These are phyloP conservation scores for Melanogrammus aeglefinus DNA, from an alignment of 2,797 vertebrate species.

Conservation along the genomic window DNA sequence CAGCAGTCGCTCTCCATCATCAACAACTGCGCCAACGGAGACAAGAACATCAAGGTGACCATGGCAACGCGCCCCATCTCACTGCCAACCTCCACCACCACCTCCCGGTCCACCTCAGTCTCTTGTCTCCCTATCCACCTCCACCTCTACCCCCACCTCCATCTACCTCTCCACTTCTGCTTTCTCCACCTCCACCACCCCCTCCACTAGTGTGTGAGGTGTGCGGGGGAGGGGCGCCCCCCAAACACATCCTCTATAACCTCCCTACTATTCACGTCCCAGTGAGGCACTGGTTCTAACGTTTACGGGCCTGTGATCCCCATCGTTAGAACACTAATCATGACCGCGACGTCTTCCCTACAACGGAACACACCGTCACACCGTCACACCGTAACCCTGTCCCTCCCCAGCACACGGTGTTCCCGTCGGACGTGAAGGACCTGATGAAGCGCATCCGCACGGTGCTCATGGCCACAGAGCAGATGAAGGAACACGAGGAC, in stretches of 20 bases:
- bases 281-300: too few species aligned
- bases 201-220: too few species aligned
- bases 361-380: not conserved
- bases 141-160: not conserved
- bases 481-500: slow-evolving; percentile 98
- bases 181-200: too few species aligned
- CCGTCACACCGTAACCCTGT: too few species aligned
- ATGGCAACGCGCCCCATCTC: not conserved
- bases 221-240: too few species aligned
- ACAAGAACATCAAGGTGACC: slow-evolving; percentile 89
- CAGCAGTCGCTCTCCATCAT: slow-evolving; percentile 97
- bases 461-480: slow-evolving; percentile 96
- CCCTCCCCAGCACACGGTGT: slow-evolving; percentile 84
- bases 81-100: not conserved
- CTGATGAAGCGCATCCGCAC: slow-evolving; percentile 96
- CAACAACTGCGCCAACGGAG: slow-evolving; percentile 97
- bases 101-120: not conserved
- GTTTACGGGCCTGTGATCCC: too few species aligned
- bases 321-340: too few species aligned
- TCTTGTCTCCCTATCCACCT: not conserved
- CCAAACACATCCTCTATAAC: not conserved
- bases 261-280: not conserved
- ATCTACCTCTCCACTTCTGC: too few species aligned
- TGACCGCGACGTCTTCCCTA: too few species aligned
- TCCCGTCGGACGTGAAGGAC: slow-evolving; percentile 95